A percentile compares a stretch with the other conserved stretches of the same genome.
These are phyloP conservation scores for Mohoua ochrocephala DNA, from an alignment of 2,113 vertebrate species.

Conservation along the genomic window DNA sequence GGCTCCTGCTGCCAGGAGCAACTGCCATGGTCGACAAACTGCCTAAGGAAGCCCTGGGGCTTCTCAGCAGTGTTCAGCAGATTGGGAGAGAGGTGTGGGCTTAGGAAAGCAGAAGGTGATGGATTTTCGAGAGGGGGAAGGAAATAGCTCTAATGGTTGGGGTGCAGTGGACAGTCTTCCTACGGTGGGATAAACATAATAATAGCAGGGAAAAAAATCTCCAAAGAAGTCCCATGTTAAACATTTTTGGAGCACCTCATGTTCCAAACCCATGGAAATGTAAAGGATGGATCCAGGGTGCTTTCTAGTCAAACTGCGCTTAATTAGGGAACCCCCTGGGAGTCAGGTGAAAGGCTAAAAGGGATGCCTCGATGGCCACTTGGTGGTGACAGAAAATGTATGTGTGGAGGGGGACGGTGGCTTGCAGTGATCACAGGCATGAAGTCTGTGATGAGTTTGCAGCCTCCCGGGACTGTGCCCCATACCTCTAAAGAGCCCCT, in stretches of 20 bases:
- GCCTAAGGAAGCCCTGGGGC: neutral
- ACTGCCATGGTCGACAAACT: neutral
- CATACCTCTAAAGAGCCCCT: neutral
- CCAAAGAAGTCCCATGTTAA: neutral
- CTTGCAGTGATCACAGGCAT: rapidly evolving
- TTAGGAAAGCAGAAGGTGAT: neutral
- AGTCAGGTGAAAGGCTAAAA: neutral
- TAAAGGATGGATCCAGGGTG: neutral
- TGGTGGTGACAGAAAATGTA: neutral
- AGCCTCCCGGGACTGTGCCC: neutral
- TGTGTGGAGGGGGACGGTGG: neutral
- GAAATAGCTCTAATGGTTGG: neutral
- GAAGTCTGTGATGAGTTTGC: neutral
- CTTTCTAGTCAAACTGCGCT: neutral
- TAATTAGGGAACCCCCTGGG: neutral
- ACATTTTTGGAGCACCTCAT: neutral
- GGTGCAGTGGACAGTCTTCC: neutral
- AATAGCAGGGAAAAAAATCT: neutral
- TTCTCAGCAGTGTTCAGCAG: neutral
- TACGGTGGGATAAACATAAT: neutral
- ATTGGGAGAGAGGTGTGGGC: neutral
- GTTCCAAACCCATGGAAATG: neutral
- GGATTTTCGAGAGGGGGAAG: neutral
- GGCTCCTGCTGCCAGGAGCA: neutral
- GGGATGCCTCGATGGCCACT: neutral